Base-by-base conservation (phyloP, 2,797 vertebrate genomes). In the Microctenopoma steveboyesi region DNA sequence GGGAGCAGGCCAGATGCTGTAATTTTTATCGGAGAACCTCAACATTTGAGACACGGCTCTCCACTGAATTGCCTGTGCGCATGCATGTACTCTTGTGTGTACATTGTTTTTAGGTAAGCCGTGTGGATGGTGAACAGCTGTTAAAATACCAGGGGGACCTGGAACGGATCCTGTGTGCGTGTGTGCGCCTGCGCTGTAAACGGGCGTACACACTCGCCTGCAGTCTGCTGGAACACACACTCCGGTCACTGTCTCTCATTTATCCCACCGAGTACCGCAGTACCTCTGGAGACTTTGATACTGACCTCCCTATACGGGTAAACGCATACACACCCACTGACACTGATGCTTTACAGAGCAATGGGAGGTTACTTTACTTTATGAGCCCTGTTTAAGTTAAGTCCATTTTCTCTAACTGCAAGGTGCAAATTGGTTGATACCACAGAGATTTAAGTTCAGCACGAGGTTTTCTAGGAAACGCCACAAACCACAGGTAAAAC, bases 191-290 rank as follows among this genome's bases (percentile, higher is more conserved):
- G 89, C 96, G 95, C 87, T 97, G 96, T 86, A 99, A 98, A 91
- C 95, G 91, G 85, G 96, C 96, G 61, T 98, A 98, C 94, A 95
- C 94, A 58, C 94, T 99, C 78, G 96, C 97, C 90, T 97, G 97
- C 92, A 95, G 94, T 91, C 94, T 99, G 82, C 90, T 99, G 84
- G 96, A 98, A 83, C 96, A 99, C 87, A 94, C 97, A 67, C 95
- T 99, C 76, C 95, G 96, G 63, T 99, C 97, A 62, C 94, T 96
- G 73, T 97, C 96, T 33, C 96, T 98, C 81, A 97, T 96, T 86
- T 99, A 98, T 88, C 97, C 98, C 86, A 98, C 95, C 27, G 97
- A 98, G 84, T 97, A 98, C 95, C 96, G 96, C 95, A 99, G 97
- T 90, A 94, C 98, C 75, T 93, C 97, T n/a, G 96, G 97, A 53